These are phyloP conservation scores for Phymastichus coffea DNA, from an alignment of 1,140 invertebrate species.

Conservation along the genomic window DNA sequence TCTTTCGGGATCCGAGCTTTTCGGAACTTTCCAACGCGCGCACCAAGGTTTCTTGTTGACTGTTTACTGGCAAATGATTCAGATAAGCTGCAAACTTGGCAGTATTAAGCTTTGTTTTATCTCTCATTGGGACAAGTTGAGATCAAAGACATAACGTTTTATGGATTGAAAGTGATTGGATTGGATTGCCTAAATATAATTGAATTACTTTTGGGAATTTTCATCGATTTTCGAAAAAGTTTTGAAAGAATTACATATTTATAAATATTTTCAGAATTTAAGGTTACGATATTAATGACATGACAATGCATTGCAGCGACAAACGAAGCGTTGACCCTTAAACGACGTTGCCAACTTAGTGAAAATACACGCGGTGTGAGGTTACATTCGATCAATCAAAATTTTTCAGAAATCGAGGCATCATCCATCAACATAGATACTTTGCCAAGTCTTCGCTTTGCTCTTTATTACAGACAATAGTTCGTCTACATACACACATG, in stretches of 20 bases:
- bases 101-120: no score
- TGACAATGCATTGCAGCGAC: constrained; percentile 7
- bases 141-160: no score
- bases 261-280: background rate
- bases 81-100: no score
- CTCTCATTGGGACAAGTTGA: no score
- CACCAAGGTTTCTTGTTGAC: background rate
- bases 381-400: constrained; percentile 18
- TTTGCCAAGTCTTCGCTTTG: constrained; percentile 13
- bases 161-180: no score
- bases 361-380: no score
- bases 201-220: no score
- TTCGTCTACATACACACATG: background rate
- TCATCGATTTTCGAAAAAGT: no score
- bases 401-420: constrained; percentile 20
- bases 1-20: no score
- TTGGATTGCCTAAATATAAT: no score
- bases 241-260: no score
- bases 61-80: background rate
- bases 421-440: constrained; percentile 22
- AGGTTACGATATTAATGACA: constrained; percentile 10
- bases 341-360: constrained; percentile 10
- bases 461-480: constrained; percentile 14
- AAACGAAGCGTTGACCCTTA: constrained; percentile 17
- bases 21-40: no score